A percentile compares a stretch with the other conserved stretches of the same genome.
Evolutionary conservation across 2,113 vertebrate genomes (phyloP).

Genomic region (Jaculus jaculus): DNA sequence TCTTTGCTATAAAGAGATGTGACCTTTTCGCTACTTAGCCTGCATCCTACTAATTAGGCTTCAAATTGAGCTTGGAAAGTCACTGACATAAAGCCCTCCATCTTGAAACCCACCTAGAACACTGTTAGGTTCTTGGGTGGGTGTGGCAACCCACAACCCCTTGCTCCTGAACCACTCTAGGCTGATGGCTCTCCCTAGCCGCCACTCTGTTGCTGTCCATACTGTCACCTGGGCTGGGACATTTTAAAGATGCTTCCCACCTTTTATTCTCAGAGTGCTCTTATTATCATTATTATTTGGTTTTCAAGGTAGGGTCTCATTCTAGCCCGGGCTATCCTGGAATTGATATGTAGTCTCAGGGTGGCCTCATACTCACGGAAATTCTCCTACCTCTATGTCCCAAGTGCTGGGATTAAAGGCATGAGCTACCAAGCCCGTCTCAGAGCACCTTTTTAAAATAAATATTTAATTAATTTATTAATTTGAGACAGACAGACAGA

Average conservation of each 20-base stretch:
- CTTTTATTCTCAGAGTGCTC: background rate
- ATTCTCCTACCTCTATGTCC: too few relatives aligned
- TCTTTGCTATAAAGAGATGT: slow-evolving; percentile 22
- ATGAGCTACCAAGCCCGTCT: too few relatives aligned
- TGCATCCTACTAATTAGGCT: slow-evolving; percentile 40
- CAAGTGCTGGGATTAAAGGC: too few relatives aligned
- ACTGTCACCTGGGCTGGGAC: background rate
- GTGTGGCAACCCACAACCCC: background rate
- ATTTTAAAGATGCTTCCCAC: background rate
- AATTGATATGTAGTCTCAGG: too few relatives aligned
- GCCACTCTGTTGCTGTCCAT: background rate
- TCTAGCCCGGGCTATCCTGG: too few relatives aligned
- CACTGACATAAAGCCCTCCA: background rate
- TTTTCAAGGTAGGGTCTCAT: too few relatives aligned
- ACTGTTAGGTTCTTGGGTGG: background rate
- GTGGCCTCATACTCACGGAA: too few relatives aligned
- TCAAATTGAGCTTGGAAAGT: background rate
- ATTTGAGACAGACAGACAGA: too few relatives aligned
- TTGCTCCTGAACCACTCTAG: background rate
- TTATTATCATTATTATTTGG: too few relatives aligned
- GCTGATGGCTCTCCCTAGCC: background rate
- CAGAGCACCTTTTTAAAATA: too few relatives aligned
- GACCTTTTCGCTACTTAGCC: background rate
- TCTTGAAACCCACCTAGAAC: background rate
- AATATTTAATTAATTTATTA: too few relatives aligned